Evolutionary conservation across 2,888 invertebrate species (phyloP), one percentile per base, ranked within the genome.

Genomic region (Drosophila paramelanica): DNA sequence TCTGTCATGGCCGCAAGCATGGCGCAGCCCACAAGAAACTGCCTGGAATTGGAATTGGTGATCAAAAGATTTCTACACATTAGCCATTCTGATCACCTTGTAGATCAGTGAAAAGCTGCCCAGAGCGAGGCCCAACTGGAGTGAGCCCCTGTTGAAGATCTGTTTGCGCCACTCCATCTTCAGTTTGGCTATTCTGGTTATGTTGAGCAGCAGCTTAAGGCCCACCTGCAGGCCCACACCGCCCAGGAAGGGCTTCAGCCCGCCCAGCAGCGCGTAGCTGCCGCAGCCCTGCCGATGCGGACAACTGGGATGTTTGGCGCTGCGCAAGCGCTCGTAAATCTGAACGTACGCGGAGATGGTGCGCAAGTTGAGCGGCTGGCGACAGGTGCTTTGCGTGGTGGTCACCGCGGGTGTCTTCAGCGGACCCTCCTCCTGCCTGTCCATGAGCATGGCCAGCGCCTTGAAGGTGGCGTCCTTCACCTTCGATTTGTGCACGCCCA

Each of bases 31-130:
- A 91, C 96, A 97, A 57, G 95, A 94, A 23, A 94, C 90, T 31
- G 94, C 92, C 96, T 96, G 85, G 0, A 45, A 52, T 27, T 3
- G 17, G 17, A 31, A 25, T 10, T 0, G 82, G 5, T 41, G 3
- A 14, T 7, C 7, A 8, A 8, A 4, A 17, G 7, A 3, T 17
- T 1, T 3, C 1, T 14, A 8, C 8, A 41, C 8, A 23, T 31
- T 2, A 10, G 0, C 10, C 31, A 10, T 31, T 31, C 31, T 17
- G 2, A 7, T 50, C 20, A 95, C 96, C 92, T 94, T 94, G 88
- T 94, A 96, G 50, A 95, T 85, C 43, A 94, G 94, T 13, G 94
- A 93, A 88, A 95, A 95, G 76, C 94, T 94, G 41, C 95, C 95
- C 58, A 96, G 92, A 81, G 95, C 96, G 52, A 94, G 90, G 7